These are phyloP conservation scores for Dolichallabes microphthalmus DNA, from an alignment of 2,113 vertebrate species.

Conservation along the genomic window DNA sequence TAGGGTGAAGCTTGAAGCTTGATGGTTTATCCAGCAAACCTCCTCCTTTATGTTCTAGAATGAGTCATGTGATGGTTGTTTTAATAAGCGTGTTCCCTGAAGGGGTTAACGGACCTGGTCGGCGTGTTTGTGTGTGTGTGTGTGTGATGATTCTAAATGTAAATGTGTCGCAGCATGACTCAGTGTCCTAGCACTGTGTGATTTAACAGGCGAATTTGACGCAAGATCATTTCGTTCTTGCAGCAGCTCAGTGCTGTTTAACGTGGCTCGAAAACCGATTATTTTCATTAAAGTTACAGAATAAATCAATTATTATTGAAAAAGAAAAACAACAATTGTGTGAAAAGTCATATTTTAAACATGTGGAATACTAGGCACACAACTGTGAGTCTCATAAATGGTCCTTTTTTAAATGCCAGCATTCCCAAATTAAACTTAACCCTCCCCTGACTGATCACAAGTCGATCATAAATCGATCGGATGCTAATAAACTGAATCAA, in stretches of 20 bases:
- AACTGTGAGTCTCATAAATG: neutral
- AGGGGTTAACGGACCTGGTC: neutral
- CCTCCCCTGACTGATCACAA: neutral
- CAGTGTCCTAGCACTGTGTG: conserved; percentile 2
- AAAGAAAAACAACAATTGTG: too few relatives aligned
- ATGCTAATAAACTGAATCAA: neutral
- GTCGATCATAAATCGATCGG: neutral
- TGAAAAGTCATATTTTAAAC: neutral
- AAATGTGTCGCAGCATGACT: conserved; percentile 6
- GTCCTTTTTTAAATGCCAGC: neutral
- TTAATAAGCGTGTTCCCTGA: neutral
- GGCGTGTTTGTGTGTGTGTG: neutral
- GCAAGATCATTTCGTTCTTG: neutral
- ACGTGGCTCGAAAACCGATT: neutral
- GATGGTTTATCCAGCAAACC: neutral
- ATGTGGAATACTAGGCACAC: neutral
- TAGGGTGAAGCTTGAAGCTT: neutral
- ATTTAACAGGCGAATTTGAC: neutral
- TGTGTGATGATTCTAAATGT: too few relatives aligned
- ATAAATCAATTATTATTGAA: too few relatives aligned
- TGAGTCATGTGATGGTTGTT: neutral
- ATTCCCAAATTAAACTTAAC: neutral
- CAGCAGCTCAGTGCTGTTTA: neutral
- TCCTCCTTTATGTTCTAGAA: too few relatives aligned
- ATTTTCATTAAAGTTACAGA: neutral